Percentiles rank a stretch among this genome's conserved stretches.
These are phyloP conservation scores for Lasiommata megera DNA, from an alignment of 2,888 invertebrate genomes.

Conservation along the genomic window DNA sequence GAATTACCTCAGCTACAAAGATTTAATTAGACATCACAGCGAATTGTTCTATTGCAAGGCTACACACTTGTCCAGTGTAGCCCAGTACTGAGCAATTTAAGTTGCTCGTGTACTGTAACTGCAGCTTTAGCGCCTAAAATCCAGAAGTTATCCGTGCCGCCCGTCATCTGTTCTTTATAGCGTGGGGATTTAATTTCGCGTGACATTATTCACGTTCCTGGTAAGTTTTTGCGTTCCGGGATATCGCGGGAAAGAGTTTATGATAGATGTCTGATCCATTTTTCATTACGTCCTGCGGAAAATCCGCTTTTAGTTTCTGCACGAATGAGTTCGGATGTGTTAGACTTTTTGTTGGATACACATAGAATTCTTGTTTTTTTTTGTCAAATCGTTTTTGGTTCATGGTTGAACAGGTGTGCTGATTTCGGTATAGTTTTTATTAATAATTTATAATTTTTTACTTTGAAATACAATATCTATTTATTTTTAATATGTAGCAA, in stretches of 20 bases:
- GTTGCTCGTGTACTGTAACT: background rate
- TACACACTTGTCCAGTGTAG: background rate
- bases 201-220: conserved; percentile 70
- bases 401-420: background rate
- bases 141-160: conserved; percentile 36
- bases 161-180: conserved; percentile 76
- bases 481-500: no score
- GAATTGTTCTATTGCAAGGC: no score
- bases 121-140: conserved; percentile 27
- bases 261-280: conserved; percentile 74
- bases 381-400: background rate
- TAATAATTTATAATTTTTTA: no score
- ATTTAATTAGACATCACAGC: no score
- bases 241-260: conserved; percentile 57
- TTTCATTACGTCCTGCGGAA: conserved; percentile 56
- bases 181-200: conserved; percentile 70
- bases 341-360: conserved; percentile 4
- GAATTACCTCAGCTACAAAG: no score
- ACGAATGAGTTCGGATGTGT: conserved; percentile 8
- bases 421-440: no score
- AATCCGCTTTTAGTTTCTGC: conserved; percentile 9
- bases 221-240: conserved; percentile 64
- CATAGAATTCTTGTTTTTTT: background rate
- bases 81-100: background rate
- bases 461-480: no score